These are phyloP conservation scores for Tribolium freemani DNA, from an alignment of 2,888 invertebrate genomes.

Conservation along the genomic window DNA sequence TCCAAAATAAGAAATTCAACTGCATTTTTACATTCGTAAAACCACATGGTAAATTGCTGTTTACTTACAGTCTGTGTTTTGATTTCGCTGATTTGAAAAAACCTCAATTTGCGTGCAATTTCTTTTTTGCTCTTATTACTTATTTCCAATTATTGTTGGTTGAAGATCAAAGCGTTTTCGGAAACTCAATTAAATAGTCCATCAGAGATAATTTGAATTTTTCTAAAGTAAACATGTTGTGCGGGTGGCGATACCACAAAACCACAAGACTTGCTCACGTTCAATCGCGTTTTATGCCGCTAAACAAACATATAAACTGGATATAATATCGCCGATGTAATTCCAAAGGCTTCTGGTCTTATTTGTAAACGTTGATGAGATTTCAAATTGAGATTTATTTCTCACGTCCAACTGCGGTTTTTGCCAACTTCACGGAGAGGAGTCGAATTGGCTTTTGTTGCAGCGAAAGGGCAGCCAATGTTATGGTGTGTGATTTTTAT, in stretches of 20 bases:
- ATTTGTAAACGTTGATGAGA: slow-evolving; percentile 31
- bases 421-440: slow-evolving; percentile 21
- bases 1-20: too few relatives aligned
- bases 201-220: slow-evolving; percentile 21
- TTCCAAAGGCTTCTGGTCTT: slow-evolving; percentile 31
- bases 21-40: too few relatives aligned
- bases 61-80: too few relatives aligned
- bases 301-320: slow-evolving; percentile 35
- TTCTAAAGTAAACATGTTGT: slow-evolving; percentile 12
- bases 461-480: background rate
- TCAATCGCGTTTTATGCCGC: background rate
- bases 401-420: slow-evolving; percentile 21
- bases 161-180: slow-evolving; percentile 22
- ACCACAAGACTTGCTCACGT: slow-evolving; percentile 36
- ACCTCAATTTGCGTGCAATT: background rate
- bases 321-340: slow-evolving; percentile 9
- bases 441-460: background rate
- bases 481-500: background rate
- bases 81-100: background rate
- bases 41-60: too few relatives aligned
- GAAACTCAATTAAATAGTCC: slow-evolving; percentile 34
- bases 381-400: slow-evolving; percentile 21
- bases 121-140: slow-evolving; percentile 21
- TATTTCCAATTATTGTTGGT: slow-evolving; percentile 29
- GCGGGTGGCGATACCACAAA: slow-evolving; percentile 24